Base-by-base conservation (phyloP, 2,113 vertebrate genomes). In the Sigmodon hispidus region DNA sequence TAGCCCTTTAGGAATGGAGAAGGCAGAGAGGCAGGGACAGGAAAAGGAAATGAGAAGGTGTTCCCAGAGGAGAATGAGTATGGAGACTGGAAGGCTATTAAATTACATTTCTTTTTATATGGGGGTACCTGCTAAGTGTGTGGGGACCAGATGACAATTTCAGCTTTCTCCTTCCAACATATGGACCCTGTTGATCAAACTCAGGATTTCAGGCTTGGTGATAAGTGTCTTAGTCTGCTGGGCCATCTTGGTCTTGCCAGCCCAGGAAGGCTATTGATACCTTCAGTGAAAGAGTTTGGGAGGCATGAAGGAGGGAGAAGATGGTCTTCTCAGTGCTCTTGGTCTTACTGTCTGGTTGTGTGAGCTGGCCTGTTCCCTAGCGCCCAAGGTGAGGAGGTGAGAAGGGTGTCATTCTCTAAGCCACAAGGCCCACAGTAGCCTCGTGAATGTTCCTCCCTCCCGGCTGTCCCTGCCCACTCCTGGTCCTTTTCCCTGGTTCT, bases 41-140 rank as follows among this genome's bases (percentile, higher is more conserved):
- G 29, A 13, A 6, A 24, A 81, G 52, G 79, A 57, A 59, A 10
- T 26, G 36, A 40, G 26, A 26, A 15, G 21, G 36, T 40, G 21
- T n/a, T 57, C 40, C 52, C 0, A 80, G 77, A 57, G 24, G 52
- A 12, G 36, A 36, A 57, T 40, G 52, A 40, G 52, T 81, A 26
- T 81, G 79, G 79, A 81, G 52, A 40, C 22, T 15, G 36, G 79
- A 81, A 57, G 36, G 36, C 59, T 40, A 16, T 34, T 34, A 19
- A 29, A 77, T n/a, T 29, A 11, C 69, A 2, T 43, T 12, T 21
- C 2, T 73, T 48, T 75, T 48, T 75, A 55, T 59, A 24, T 43
- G 81, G 19, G 26, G 17, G 4, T 1, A 0, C 0, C 3, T 1
- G 21, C 79, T 61, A 29, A 29, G 21, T 57, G 31, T 31, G n/a